Conservation (phyloP, 2,113 vertebrate species). For the Perognathus longimembris region DNA sequence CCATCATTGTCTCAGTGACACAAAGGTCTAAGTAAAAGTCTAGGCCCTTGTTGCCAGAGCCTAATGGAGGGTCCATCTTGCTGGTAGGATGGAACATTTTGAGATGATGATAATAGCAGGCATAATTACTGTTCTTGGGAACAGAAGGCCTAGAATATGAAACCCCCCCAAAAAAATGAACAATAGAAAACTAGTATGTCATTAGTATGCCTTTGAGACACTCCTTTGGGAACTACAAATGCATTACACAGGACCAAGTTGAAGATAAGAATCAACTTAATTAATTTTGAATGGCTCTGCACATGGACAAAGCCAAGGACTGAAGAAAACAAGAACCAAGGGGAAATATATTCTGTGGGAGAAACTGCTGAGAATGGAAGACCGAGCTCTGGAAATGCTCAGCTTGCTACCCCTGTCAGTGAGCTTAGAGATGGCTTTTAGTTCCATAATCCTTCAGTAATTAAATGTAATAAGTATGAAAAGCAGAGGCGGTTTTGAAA, state of each 20-base stretch:
- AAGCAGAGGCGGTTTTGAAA: slow-evolving; percentile 3
- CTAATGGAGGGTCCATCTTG: slow-evolving; percentile 38
- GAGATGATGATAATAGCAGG: slow-evolving; percentile 14
- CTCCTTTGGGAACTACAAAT: slow-evolving; percentile 57
- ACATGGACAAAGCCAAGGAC: slow-evolving; percentile 34
- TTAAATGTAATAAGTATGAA: neutral
- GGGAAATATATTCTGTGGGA: slow-evolving; percentile 4
- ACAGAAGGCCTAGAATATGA: neutral
- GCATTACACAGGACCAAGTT: slow-evolving; percentile 41
- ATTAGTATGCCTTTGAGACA: slow-evolving; percentile 57
- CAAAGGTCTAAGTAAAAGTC: neutral
- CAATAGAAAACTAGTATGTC: slow-evolving; percentile 53
- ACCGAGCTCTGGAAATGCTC: neutral
- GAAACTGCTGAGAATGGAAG: neutral
- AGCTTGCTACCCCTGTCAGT: neutral
- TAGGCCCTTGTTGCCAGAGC: neutral
- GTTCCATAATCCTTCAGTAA: neutral
- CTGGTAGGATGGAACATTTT: slow-evolving; percentile 1
- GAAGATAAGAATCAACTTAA: slow-evolving; percentile 68
- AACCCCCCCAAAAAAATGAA: neutral
- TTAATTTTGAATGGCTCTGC: slow-evolving; percentile 65
- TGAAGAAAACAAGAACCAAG: neutral
- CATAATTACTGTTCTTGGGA: slow-evolving; percentile 39
- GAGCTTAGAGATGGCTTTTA: neutral
- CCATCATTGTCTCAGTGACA: neutral